These are phyloP conservation scores for Drosophila bocki DNA, from an alignment of 1,140 invertebrate species.

Conservation along the genomic window DNA sequence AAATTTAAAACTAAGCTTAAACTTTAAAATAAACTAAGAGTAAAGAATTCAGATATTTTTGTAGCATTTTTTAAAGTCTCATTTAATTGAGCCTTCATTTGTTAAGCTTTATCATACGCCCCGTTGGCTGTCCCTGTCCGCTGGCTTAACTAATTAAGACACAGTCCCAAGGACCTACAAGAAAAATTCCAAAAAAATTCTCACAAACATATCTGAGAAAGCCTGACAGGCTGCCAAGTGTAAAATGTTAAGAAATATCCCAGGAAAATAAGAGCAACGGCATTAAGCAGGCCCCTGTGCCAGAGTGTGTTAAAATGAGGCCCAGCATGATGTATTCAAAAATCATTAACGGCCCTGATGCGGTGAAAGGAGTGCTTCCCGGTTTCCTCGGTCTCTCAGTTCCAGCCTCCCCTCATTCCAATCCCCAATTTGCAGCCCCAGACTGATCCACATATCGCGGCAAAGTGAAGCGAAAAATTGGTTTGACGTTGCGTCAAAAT, in stretches of 20 bases:
- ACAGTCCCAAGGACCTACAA: conserved; percentile 29
- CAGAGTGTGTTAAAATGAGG: conserved; percentile 55
- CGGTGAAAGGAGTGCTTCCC: conserved; percentile 45
- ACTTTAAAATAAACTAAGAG: no score
- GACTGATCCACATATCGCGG: conserved; percentile 72
- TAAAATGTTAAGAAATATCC: conserved; percentile 35
- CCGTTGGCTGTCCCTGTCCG: conserved; percentile 25
- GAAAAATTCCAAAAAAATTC: conserved; percentile 20
- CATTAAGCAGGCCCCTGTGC: conserved; percentile 9
- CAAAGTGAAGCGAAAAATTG: conserved; percentile 77
- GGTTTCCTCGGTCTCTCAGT: conserved; percentile 1
- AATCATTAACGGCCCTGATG: conserved; percentile 65
- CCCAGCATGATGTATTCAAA: conserved; percentile 76
- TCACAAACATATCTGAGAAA: conserved; percentile 23
- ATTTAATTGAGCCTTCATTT: neutral
- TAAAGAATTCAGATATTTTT: neutral
- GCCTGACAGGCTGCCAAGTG: conserved; percentile 49
- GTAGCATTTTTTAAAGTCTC: neutral
- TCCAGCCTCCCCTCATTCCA: neutral
- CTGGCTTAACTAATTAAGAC: conserved; percentile 77
- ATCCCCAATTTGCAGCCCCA: conserved; percentile 2
- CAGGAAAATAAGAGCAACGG: conserved; percentile 16
- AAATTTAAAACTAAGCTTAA: neutral
- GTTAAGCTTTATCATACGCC: conserved; percentile 11
- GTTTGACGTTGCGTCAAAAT: conserved; percentile 81